Evolutionary conservation across 2,797 vertebrate species (phyloP).

Genomic region (Peromyscus eremicus): DNA sequence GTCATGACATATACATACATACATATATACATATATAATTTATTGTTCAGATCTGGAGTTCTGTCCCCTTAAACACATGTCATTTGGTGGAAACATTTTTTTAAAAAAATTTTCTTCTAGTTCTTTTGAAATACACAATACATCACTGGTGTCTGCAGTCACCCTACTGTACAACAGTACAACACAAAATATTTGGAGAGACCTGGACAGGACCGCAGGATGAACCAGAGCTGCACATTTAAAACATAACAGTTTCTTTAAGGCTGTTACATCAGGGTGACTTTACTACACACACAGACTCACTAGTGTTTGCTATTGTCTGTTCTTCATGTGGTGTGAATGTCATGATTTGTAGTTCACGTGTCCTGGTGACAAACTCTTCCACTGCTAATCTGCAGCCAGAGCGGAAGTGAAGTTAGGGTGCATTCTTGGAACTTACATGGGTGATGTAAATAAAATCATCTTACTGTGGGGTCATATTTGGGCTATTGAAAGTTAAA

Average conservation of each 20-base stretch:
- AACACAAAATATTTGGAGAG: background rate
- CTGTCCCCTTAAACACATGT: background rate
- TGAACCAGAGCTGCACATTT: background rate
- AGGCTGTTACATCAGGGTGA: background rate
- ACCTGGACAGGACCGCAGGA: background rate
- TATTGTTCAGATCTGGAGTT: background rate
- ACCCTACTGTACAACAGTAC: no score
- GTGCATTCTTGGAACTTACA: background rate
- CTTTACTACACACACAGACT: background rate
- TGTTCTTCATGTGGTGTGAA: background rate
- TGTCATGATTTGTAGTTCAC: background rate
- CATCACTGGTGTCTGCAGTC: background rate
- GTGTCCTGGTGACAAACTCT: background rate
- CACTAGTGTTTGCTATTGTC: background rate
- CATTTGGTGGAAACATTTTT: background rate
- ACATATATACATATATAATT: background rate
- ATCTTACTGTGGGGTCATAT: background rate
- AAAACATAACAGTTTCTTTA: slow-evolving; percentile 15
- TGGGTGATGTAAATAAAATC: background rate
- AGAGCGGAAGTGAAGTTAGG: background rate
- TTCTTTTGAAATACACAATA: background rate
- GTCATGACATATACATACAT: no score
- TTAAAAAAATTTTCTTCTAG: background rate
- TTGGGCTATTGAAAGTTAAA: background rate
- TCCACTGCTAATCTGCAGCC: background rate